phyloP scores from a whole-genome alignment of 23 tunicate genomes.

The Ciona savignyi region DNA sequence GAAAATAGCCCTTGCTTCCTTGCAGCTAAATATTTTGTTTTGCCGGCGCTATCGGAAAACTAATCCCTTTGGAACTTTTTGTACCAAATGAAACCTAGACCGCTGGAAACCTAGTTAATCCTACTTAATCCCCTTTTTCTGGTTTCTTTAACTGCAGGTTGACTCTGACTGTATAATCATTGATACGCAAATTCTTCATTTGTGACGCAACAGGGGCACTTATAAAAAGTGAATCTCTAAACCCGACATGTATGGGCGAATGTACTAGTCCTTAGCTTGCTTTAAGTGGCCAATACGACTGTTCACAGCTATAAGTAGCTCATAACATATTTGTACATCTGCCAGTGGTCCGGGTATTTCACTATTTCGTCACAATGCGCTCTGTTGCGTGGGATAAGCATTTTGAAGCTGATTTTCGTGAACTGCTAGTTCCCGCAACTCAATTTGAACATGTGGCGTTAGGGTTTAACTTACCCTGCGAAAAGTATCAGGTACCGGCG shows the following conservation, averaged over 20 bases:
- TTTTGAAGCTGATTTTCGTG: too few species aligned
- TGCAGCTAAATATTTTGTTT: constrained; percentile 1
- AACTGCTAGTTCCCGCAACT: too few species aligned
- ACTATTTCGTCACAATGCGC: too few species aligned
- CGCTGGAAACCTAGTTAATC: background rate
- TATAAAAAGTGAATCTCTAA: too few species aligned
- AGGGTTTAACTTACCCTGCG: too few species aligned
- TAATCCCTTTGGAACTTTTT: background rate
- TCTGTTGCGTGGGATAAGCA: too few species aligned
- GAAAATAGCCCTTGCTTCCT: background rate
- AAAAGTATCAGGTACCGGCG: too few species aligned
- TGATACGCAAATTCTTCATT: background rate
- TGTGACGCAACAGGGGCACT: background rate
- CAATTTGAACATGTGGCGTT: too few species aligned
- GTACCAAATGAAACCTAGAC: background rate
- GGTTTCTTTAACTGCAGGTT: background rate
- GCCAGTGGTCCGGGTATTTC: background rate
- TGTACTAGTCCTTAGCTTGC: too few species aligned
- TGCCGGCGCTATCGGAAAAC: background rate
- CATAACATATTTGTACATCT: background rate
- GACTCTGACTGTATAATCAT: background rate
- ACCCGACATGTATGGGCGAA: background rate
- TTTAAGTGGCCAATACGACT: background rate
- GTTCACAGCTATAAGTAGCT: background rate
- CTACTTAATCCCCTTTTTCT: background rate